Conservation (phyloP, 2,113 vertebrate genomes). For the Polypterus senegalus region DNA sequence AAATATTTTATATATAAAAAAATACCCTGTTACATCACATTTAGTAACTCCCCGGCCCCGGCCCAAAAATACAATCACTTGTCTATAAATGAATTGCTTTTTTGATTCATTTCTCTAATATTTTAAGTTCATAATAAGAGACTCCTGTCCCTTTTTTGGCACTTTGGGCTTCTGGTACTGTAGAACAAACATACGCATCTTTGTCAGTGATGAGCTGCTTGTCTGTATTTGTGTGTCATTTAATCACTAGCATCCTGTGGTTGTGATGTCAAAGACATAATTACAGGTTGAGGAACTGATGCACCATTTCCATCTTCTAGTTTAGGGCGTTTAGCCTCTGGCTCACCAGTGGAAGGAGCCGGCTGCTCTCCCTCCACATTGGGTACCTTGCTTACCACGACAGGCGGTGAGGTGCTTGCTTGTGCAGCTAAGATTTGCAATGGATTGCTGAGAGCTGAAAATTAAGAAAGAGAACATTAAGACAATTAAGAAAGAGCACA, state of each 20-base stretch:
- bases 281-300: slow-evolving; percentile 55
- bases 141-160: not conserved
- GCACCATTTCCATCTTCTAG: slow-evolving; percentile 57
- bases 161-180: not conserved
- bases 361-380: slow-evolving; percentile 45
- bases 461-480: not conserved
- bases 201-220: not conserved
- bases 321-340: slow-evolving; percentile 70
- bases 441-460: slow-evolving; percentile 71
- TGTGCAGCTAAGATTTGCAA: slow-evolving; percentile 90
- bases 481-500: no score
- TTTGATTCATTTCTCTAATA: not conserved
- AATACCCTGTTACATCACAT: not conserved
- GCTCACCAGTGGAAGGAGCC: slow-evolving; percentile 45
- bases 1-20: no score
- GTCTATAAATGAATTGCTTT: not conserved
- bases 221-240: slow-evolving; percentile 12
- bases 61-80: not conserved
- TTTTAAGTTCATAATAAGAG: not conserved
- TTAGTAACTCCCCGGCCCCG: not conserved
- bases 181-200: not conserved
- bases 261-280: slow-evolving; percentile 56
- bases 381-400: slow-evolving; percentile 63
- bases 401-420: slow-evolving; percentile 82
- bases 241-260: slow-evolving; percentile 56